Conservation (phyloP, 2,797 vertebrate genomes). For the Lutra lutra region DNA sequence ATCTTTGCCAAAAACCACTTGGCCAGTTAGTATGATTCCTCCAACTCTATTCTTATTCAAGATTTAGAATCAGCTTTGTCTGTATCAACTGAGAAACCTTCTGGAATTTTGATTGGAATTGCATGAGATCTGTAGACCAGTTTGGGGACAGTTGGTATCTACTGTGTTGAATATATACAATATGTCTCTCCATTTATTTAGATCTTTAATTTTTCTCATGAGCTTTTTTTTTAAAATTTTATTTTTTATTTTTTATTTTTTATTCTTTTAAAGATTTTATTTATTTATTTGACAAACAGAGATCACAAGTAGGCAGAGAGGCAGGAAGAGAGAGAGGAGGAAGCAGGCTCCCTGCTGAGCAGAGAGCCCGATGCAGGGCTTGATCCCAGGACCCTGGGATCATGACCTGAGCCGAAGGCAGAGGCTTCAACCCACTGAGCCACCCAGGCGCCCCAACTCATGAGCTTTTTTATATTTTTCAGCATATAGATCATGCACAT, state of each 20-base stretch:
- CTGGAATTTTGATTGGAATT: background rate
- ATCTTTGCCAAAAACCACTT: background rate
- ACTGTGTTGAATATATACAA: background rate
- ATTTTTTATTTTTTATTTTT: too few species aligned
- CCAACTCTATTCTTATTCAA: background rate
- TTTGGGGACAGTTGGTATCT: background rate
- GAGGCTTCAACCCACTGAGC: too few species aligned
- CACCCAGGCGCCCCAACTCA: too few species aligned
- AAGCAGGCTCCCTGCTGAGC: too few species aligned
- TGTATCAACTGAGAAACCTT: background rate
- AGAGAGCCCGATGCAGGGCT: too few species aligned
- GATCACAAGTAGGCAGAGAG: too few species aligned
- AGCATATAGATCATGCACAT: background rate
- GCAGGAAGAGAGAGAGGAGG: too few species aligned
- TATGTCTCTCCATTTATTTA: background rate
- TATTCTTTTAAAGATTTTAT: too few species aligned
- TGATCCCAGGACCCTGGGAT: too few species aligned
- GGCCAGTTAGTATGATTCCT: background rate
- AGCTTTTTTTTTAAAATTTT: too few species aligned
- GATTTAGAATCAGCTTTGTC: background rate
- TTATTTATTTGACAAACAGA: too few species aligned
- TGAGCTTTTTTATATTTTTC: background rate
- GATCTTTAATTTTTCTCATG: background rate
- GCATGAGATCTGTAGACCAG: background rate
- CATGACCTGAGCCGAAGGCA: too few species aligned